Percentiles rank a stretch among this genome's conserved stretches.
phyloP scores from a whole-genome alignment of 2,113 vertebrate genomes.

The Rallus limicola region DNA sequence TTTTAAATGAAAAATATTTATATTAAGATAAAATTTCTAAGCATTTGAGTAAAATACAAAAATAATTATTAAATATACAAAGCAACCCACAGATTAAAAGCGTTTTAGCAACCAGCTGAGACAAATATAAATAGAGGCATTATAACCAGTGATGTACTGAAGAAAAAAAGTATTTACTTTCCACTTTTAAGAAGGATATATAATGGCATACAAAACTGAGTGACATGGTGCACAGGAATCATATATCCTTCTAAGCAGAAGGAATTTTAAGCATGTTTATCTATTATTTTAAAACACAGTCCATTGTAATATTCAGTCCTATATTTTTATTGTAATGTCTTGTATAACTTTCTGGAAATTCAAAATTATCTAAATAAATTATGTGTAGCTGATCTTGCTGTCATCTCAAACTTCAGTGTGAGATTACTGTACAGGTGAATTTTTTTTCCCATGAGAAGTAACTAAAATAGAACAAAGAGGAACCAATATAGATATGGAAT shows the following conservation, averaged over 20 bases:
- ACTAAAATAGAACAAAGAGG: neutral
- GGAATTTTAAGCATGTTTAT: neutral
- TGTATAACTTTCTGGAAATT: neutral
- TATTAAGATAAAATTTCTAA: conserved; percentile 6
- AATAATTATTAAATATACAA: neutral
- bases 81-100: neutral
- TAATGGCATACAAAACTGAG: neutral
- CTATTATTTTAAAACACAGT: neutral
- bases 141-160: neutral
- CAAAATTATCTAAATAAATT: neutral
- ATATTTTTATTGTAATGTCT: neutral
- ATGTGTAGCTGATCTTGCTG: neutral
- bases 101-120: neutral
- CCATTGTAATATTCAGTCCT: neutral
- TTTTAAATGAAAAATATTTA: neutral
- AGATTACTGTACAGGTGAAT: neutral
- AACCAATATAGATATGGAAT: neutral
- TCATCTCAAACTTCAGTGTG: neutral
- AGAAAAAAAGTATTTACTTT: neutral
- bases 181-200: neutral
- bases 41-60: neutral
- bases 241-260: neutral
- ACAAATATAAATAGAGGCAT: neutral
- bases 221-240: neutral
- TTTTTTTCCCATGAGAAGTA: neutral